These are phyloP conservation scores for Xenentodon cancila DNA, from an alignment of 2,797 vertebrate genomes.

Conservation along the genomic window DNA sequence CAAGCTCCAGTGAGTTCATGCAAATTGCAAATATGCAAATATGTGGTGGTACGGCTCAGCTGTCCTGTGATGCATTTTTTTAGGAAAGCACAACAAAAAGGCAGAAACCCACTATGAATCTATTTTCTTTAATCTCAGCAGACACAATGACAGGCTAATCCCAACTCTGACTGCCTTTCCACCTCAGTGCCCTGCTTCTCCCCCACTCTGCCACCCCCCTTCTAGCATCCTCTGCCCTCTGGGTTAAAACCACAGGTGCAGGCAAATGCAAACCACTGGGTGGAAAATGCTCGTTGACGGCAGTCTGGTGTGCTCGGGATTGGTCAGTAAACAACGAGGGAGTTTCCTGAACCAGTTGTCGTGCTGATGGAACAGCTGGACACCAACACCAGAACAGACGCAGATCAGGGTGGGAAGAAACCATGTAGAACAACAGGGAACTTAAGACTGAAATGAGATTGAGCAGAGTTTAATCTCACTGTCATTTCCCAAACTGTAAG, in stretches of 20 bases:
- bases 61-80: conserved; percentile 65
- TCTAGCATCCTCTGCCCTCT: conserved; percentile 55
- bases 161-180: conserved; percentile 68
- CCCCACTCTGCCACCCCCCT: conserved; percentile 33
- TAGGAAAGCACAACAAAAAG: conserved; percentile 63
- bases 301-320: conserved; percentile 75
- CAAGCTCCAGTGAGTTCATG: conserved; percentile 71
- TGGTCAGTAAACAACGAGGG: conserved; percentile 82
- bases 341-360: conserved; percentile 79
- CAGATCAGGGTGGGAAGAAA: conserved; percentile 66
- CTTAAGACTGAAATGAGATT: conserved; percentile 69
- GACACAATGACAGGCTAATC: conserved; percentile 71
- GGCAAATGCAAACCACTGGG: conserved; percentile 76
- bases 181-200: conserved; percentile 54
- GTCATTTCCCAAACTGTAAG: conserved; percentile 52
- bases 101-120: conserved; percentile 46
- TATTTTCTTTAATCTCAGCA: conserved; percentile 70
- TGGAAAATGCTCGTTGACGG: conserved; percentile 78
- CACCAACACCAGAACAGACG: conserved; percentile 65
- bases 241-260: conserved; percentile 77
- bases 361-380: conserved; percentile 80
- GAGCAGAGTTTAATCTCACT: conserved; percentile 58
- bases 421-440: conserved; percentile 58
- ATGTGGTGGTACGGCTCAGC: conserved; percentile 47
- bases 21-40: conserved; percentile 76